Percentiles rank a stretch among this genome's conserved stretches.
Evolutionary conservation across 2,797 vertebrate species (phyloP).

Genomic region (Anguilla megastoma): DNA sequence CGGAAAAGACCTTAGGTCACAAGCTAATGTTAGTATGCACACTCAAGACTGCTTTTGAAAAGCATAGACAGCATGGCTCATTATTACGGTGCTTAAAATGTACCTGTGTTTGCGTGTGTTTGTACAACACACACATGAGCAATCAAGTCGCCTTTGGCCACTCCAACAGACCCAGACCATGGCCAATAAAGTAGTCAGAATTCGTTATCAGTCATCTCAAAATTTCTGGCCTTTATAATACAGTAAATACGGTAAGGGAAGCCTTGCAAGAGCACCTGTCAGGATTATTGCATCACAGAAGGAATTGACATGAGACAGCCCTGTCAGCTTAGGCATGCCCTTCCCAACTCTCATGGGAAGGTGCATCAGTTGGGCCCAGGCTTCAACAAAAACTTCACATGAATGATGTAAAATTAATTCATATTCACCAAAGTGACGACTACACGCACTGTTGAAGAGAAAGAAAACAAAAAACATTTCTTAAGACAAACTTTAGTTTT

Average conservation of each 20-base stretch:
- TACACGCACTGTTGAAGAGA: not conserved
- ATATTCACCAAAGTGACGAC: not conserved
- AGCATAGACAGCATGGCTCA: not conserved
- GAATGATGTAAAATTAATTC: not conserved
- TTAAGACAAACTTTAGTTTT: not conserved
- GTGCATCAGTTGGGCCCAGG: not conserved
- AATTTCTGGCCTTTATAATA: not conserved
- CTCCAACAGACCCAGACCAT: not conserved
- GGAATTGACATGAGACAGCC: not conserved
- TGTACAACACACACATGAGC: not conserved
- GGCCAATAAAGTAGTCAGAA: not conserved
- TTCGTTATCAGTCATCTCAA: not conserved
- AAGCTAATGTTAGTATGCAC: not conserved
- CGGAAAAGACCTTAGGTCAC: not conserved
- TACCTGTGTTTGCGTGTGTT: not conserved
- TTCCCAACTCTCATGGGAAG: no score
- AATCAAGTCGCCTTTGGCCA: not conserved
- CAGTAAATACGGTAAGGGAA: not conserved
- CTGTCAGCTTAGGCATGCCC: not conserved
- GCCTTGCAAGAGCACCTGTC: not conserved
- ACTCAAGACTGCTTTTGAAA: not conserved
- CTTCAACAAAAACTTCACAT: not conserved
- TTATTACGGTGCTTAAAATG: not conserved
- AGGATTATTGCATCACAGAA: slow-evolving; percentile 11
- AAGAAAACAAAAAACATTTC: not conserved